Conservation (phyloP, 1,140 invertebrate genomes). For the Philaenus spumarius region DNA sequence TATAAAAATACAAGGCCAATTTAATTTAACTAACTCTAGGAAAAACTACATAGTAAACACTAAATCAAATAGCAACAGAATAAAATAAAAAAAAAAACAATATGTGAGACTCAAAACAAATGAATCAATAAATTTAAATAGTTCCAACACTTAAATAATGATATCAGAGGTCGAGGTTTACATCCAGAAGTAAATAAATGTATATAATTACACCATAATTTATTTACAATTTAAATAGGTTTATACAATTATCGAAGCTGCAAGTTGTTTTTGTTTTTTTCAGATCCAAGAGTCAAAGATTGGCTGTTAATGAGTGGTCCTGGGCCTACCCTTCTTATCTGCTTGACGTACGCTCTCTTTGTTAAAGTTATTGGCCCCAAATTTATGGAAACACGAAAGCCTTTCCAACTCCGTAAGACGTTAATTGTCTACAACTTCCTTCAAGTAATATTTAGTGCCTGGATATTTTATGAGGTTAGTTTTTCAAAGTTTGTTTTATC, state of each 20-base stretch:
- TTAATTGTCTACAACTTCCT: slow-evolving; percentile 79
- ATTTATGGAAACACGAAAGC: slow-evolving; percentile 80
- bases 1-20: background rate
- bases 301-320: slow-evolving; percentile 81
- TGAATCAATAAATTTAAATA: too few species aligned
- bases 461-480: slow-evolving; percentile 75
- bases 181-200: background rate
- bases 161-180: too few species aligned
- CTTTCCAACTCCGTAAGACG: slow-evolving; percentile 68
- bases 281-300: slow-evolving; percentile 72
- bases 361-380: slow-evolving; percentile 73
- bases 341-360: slow-evolving; percentile 65
- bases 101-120: too few species aligned
- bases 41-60: too few species aligned
- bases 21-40: too few species aligned
- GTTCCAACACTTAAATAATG: too few species aligned
- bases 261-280: slow-evolving; percentile 31
- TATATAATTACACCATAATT: background rate
- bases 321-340: slow-evolving; percentile 69
- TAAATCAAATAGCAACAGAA: too few species aligned
- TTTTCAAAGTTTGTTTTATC: too few species aligned
- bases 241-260: background rate
- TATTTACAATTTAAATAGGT: background rate
- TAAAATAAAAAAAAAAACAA: background rate
- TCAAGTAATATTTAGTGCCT: slow-evolving; percentile 76